Evolutionary conservation across 2,888 invertebrate genomes (phyloP).

Genomic region (Drosophila paucipuncta): DNA sequence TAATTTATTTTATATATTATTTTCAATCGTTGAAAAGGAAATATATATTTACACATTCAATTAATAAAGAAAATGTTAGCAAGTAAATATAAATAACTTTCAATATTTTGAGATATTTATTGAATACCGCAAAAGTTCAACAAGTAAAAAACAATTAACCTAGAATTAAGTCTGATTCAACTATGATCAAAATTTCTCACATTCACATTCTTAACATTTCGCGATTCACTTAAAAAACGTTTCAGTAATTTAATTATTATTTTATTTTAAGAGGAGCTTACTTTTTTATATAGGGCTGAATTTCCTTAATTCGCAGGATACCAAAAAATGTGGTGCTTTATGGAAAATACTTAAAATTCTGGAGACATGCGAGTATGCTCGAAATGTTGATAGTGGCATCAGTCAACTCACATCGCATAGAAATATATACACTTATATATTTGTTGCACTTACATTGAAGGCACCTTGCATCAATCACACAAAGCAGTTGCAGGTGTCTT

Average conservation of each 20-base stretch:
- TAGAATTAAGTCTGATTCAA: no score
- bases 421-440: neutral
- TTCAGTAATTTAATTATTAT: neutral
- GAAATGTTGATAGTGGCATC: neutral
- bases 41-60: neutral
- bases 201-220: neutral
- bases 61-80: neutral
- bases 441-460: neutral
- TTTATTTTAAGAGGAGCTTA: neutral
- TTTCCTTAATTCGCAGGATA: no score
- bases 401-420: neutral
- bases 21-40: neutral
- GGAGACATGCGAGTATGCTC: neutral
- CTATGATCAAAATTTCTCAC: no score
- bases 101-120: neutral
- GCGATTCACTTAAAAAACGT: neutral
- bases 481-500: conserved; percentile 15
- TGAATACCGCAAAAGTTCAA: neutral
- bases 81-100: neutral
- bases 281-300: no score
- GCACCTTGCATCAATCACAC: conserved; percentile 19
- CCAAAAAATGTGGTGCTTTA: neutral
- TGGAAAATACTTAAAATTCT: neutral
- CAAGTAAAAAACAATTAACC: neutral
- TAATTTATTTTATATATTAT: neutral